Evolutionary conservation across 2,797 vertebrate genomes (phyloP).

Genomic region (Erithacus rubecula): DNA sequence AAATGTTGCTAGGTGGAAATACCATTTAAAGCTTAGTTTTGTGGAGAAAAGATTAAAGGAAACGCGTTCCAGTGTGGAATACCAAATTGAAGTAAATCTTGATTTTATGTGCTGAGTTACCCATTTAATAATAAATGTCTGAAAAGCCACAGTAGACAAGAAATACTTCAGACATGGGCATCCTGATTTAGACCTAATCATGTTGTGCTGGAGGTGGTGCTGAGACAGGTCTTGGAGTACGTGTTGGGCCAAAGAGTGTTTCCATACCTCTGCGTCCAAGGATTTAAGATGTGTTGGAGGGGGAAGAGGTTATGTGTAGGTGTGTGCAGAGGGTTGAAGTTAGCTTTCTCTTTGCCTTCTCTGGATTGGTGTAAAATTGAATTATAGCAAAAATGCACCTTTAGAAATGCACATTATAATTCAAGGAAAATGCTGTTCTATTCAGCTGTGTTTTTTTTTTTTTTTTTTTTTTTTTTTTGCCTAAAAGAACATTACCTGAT

Average conservation of each 20-base stretch:
- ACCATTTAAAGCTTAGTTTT: not conserved
- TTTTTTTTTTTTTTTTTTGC: not conserved
- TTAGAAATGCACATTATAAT: not conserved
- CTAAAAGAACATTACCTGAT: not conserved
- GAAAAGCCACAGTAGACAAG: not conserved
- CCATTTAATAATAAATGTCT: not conserved
- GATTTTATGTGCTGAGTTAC: not conserved
- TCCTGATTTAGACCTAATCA: not conserved
- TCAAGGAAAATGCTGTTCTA: not conserved
- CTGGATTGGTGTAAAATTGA: not conserved
- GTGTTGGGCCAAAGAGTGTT: not conserved
- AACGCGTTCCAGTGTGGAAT: not conserved
- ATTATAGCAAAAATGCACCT: not conserved
- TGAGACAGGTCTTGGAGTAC: not conserved
- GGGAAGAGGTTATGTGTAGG: not conserved
- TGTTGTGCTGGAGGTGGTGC: not conserved
- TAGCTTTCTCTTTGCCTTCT: not conserved
- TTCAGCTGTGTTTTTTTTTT: not conserved
- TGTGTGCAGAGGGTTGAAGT: not conserved
- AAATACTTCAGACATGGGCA: not conserved
- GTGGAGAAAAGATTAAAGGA: not conserved
- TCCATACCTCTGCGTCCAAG: not conserved
- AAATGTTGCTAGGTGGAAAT: not conserved
- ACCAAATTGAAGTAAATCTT: not conserved
- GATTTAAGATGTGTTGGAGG: not conserved